Evolutionary conservation across 2,113 vertebrate species (phyloP), one percentile per base, ranked within the genome.

Genomic region (Ammospiza caudacuta): DNA sequence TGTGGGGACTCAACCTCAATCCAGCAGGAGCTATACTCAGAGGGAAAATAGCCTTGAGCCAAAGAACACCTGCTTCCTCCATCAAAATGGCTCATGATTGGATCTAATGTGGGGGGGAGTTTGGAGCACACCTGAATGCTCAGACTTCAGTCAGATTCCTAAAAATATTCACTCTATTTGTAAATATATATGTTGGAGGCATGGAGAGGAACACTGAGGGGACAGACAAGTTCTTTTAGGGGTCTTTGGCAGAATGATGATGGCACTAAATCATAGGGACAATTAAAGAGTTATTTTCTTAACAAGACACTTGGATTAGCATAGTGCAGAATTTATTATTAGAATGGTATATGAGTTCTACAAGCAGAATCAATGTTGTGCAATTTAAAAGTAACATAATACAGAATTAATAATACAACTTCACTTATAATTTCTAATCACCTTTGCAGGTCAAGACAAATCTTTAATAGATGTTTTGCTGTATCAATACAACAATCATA

Each of bases 11-110:
- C 58, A 57, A 9, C 58, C 54, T 83, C 17, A 11, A 5, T 88
- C 44, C 41, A n/a, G 17, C 2, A 6, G 46, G 54, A 86, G 29
- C 63, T 79, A 8, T 51, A 33, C 41, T 73, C 49, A 9, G 5
- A 69, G 63, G 59, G 52, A 17, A 43, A 51, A 43, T 7, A 81
- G 20, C 51, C n/a, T 46, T 58, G 43, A 83, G 41, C 41, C 0
- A 0, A 58, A 66, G 44, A 68, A 14, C 22, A 1, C 20, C 46
- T 21, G 31, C 14, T 72, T 9, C 25, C 6, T 80, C 13, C 15
- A 15, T 49, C 0, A 0, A 8, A 85, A 28, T 80, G 29, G 33
- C 41, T 79, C 8, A 1, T 73, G 43, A 22, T 51, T 58, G 43
- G n/a, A n/a, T n/a, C 46, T 66, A 9, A 16, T 2, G 4, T 67